These are phyloP conservation scores for Pteromalus puparum DNA, from an alignment of 1,140 invertebrate species.

Conservation along the genomic window DNA sequence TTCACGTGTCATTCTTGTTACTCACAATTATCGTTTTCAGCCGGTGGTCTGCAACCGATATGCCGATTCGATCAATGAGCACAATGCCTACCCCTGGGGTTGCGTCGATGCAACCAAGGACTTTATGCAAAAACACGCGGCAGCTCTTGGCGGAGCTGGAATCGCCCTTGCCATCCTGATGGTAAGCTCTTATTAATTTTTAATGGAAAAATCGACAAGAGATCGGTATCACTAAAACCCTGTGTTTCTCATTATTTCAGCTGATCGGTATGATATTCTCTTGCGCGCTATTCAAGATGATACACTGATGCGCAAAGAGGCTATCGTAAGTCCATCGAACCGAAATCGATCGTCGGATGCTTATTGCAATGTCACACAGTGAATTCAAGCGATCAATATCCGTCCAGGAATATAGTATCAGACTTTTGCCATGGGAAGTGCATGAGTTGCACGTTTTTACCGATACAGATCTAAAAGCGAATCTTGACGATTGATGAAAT, in stretches of 20 bases:
- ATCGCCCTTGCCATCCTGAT: slow-evolving; percentile 88
- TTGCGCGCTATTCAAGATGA: slow-evolving; percentile 83
- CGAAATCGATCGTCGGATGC: slow-evolving; percentile 16
- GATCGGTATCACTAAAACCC: background rate
- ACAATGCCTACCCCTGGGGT: slow-evolving; percentile 83
- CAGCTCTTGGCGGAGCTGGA: slow-evolving; percentile 87
- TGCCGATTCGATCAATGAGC: slow-evolving; percentile 73
- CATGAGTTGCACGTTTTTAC: no score
- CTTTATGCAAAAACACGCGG: slow-evolving; percentile 86
- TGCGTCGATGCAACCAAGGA: slow-evolving; percentile 83
- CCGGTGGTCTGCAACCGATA: slow-evolving; percentile 79
- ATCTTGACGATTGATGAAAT: background rate
- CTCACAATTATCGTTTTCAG: slow-evolving; percentile 67
- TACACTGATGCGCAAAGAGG: slow-evolving; percentile 72
- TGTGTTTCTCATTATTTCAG: slow-evolving; percentile 72
- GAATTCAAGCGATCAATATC: background rate
- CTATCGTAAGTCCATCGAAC: background rate
- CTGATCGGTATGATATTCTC: slow-evolving; percentile 85
- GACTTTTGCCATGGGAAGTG: no score
- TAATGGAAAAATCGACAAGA: no score
- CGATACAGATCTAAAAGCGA: background rate
- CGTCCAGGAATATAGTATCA: background rate
- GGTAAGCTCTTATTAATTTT: slow-evolving; percentile 73
- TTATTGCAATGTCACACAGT: background rate
- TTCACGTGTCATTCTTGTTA: no score